Base-by-base conservation (phyloP, 1,140 invertebrate species). In the Liolophura sinensis region DNA sequence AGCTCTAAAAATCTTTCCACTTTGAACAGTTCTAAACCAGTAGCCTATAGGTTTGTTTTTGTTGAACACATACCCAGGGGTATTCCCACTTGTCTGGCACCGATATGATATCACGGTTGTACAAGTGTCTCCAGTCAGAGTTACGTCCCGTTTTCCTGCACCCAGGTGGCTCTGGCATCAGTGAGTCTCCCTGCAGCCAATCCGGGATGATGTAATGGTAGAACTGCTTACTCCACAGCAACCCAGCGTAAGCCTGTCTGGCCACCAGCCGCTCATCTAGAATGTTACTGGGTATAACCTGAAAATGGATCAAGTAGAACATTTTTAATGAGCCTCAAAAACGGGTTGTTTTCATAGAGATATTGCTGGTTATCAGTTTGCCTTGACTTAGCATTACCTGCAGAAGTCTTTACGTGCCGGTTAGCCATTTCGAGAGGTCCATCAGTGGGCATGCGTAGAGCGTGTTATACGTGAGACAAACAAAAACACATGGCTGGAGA, bases 21-120 rank as follows among this genome's bases (percentile, higher is more conserved):
- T n/a, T n/a, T n/a, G n/a, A n/a, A n/a, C n/a, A n/a, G n/a, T n/a
- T n/a, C n/a, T n/a, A n/a, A n/a, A n/a, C n/a, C n/a, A n/a, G n/a
- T n/a, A n/a, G n/a, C n/a, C n/a, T n/a, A n/a, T n/a, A n/a, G n/a
- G n/a, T n/a, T n/a, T n/a, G n/a, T n/a, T n/a, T n/a, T n/a, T n/a
- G 31, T 40, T 40, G 31, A 46, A 52, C 11, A 55, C 69, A 73
- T 72, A 85, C 84, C 85, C 85, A 86, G 11, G 85, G 85, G 71
- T 84, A 86, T 69, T 86, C 85, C 85, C 85, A 86, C 65, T 86
- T 86, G 70, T 86, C 85, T 1, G 85, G 85, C 78, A 86, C 79
- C 11, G 83, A 85, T 22, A 86, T 78, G 47, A 86, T 67, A 68
- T 86, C 84, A 6, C 75, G 68, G 70, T 84, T 85, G 62, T 77